Evolutionary conservation across 1,140 invertebrate species (phyloP).

Genomic region (Danaus plexippus): DNA sequence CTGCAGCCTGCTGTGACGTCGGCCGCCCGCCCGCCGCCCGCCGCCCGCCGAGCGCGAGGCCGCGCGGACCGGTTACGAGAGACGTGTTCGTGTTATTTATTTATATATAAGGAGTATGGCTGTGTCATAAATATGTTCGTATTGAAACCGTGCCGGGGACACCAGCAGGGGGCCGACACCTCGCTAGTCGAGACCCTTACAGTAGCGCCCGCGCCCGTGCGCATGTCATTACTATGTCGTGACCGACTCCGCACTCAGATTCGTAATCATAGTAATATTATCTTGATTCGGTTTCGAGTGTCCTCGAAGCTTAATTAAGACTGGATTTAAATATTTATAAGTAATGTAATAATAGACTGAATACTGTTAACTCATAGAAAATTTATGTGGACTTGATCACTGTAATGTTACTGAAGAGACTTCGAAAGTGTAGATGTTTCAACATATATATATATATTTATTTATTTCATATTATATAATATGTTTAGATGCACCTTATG

Average conservation of each 20-base stretch:
- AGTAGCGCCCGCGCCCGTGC: too few species aligned
- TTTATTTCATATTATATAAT: too few species aligned
- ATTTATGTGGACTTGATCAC: slow-evolving; percentile 25
- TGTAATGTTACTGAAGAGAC: neutral
- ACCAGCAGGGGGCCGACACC: too few species aligned
- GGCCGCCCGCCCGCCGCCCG: neutral
- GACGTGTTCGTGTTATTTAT: slow-evolving; percentile 36
- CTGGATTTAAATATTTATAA: slow-evolving; percentile 9
- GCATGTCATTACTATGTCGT: too few species aligned
- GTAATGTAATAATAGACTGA: slow-evolving; percentile 54
- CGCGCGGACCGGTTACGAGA: too few species aligned
- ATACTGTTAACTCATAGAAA: slow-evolving; percentile 45
- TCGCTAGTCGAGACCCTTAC: too few species aligned
- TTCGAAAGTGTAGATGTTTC: too few species aligned
- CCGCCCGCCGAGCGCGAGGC: neutral
- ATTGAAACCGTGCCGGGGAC: slow-evolving; percentile 30
- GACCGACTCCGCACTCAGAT: too few species aligned
- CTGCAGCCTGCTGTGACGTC: slow-evolving; percentile 41
- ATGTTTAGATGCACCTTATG: too few species aligned
- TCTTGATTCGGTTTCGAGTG: slow-evolving; percentile 3
- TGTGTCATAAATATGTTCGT: slow-evolving; percentile 41
- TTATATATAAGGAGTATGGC: slow-evolving; percentile 47
- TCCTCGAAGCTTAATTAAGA: slow-evolving; percentile 3
- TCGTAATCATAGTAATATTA: too few species aligned
- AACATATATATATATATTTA: too few species aligned